A percentile compares a stretch with the other conserved stretches of the same genome.
Evolutionary conservation across 2,888 invertebrate genomes (phyloP).

Genomic region (Fragum whitleyi): DNA sequence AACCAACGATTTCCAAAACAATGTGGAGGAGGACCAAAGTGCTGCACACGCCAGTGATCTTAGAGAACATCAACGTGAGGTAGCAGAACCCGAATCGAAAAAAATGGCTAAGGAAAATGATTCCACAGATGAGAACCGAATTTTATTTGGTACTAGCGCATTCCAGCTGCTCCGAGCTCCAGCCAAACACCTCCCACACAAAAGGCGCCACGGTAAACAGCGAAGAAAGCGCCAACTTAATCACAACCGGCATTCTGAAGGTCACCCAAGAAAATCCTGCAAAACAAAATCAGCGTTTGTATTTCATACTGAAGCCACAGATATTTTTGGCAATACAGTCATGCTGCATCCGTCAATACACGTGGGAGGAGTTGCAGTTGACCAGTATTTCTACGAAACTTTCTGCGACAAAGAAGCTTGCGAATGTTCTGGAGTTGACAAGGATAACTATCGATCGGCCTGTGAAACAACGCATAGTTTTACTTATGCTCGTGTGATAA

Average conservation of each 20-base stretch:
- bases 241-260: not conserved
- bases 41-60: too few relatives aligned
- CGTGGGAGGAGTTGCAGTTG: constrained; percentile 19
- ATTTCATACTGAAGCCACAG: not conserved
- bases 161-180: not conserved
- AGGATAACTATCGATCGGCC: constrained; percentile 2
- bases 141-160: not conserved
- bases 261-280: not conserved
- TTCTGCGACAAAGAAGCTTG: constrained; percentile 34
- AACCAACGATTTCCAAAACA: too few relatives aligned
- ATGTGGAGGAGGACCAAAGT: too few relatives aligned
- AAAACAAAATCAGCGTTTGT: constrained; percentile 11
- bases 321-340: constrained; percentile 24
- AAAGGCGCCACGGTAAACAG: not conserved
- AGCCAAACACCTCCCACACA: not conserved
- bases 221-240: not conserved
- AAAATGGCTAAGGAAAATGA: too few relatives aligned
- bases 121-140: not conserved
- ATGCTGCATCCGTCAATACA: constrained; percentile 22
- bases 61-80: too few relatives aligned
- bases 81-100: too few relatives aligned
- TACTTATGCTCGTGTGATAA: constrained; percentile 33
- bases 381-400: constrained; percentile 37
- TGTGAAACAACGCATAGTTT: constrained; percentile 28
- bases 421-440: constrained; percentile 35